Percentiles rank a stretch among this genome's conserved stretches.
Conservation (phyloP, 2,797 vertebrate species). For the Lates japonicus region DNA sequence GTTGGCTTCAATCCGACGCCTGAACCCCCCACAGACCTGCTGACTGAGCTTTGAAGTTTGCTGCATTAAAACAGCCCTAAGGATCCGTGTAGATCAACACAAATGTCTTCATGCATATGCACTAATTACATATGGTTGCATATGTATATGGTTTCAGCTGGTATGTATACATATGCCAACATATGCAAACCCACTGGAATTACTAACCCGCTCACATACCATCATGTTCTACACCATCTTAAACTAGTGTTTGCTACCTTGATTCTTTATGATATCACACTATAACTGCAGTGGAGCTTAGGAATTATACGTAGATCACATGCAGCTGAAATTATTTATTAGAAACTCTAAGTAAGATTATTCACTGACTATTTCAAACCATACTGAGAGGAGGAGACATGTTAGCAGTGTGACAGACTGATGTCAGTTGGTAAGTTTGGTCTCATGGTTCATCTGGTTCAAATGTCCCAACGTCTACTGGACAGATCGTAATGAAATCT, state of each 20-base stretch:
- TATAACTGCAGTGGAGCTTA: background rate
- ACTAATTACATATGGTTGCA: constrained; percentile 61
- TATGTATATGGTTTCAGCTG: constrained; percentile 12
- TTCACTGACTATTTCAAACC: background rate
- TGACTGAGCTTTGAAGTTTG: constrained; percentile 69
- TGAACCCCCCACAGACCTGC: constrained; percentile 58
- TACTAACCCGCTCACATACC: constrained; percentile 11
- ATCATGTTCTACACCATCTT: background rate
- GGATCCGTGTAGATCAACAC: constrained; percentile 63
- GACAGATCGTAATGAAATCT: background rate
- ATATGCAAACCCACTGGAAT: constrained; percentile 34
- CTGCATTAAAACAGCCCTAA: constrained; percentile 62
- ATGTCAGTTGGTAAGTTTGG: too few species aligned
- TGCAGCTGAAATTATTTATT: background rate
- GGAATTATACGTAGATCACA: background rate
- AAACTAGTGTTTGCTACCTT: background rate
- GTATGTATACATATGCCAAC: constrained; percentile 10
- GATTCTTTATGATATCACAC: background rate
- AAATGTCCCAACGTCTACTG: background rate
- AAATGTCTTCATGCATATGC: constrained; percentile 55
- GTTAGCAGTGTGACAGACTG: background rate
- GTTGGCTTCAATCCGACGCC: constrained; percentile 43
- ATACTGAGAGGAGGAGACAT: background rate
- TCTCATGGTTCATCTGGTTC: background rate
- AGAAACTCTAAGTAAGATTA: background rate